Percentiles rank a stretch among this genome's conserved stretches.
phyloP scores from a whole-genome alignment of 2,888 invertebrate genomes.

The Melipona beecheii region DNA sequence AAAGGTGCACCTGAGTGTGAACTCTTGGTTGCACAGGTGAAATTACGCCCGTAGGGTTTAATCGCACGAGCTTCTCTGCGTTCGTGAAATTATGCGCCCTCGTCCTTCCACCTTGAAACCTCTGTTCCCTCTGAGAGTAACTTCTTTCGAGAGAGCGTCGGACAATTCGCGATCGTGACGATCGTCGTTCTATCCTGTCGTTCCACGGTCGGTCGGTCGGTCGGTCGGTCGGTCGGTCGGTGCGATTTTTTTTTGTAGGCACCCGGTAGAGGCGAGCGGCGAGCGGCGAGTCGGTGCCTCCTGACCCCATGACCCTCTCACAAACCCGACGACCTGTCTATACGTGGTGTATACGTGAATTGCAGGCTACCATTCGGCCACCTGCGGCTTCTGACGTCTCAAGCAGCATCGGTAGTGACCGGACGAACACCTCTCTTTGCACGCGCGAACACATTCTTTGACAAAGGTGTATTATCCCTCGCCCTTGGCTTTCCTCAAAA shows the following conservation, averaged over 20 bases:
- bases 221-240: no score
- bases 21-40: constrained; percentile 58
- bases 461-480: constrained; percentile 62
- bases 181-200: not conserved
- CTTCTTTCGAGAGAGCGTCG: not conserved
- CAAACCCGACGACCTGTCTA: constrained; percentile 69
- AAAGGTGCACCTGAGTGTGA: constrained; percentile 47
- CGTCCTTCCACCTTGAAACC: not conserved
- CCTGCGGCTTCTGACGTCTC: constrained; percentile 77
- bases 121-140: not conserved
- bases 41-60: constrained; percentile 33
- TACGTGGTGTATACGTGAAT: constrained; percentile 70
- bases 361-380: constrained; percentile 74
- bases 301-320: constrained; percentile 75
- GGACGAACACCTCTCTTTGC: constrained; percentile 57
- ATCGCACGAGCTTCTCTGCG: constrained; percentile 20
- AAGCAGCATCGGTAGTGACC: constrained; percentile 64
- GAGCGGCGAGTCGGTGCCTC: constrained; percentile 56
- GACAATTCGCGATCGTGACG: not conserved
- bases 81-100: constrained; percentile 41
- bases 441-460: constrained; percentile 65
- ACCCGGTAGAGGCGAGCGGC: constrained; percentile 28
- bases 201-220: not conserved
- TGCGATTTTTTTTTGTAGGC: not conserved
- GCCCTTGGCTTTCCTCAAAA: constrained; percentile 54